These are phyloP conservation scores for Phengaris alcon DNA, from an alignment of 2,888 invertebrate genomes.

Conservation along the genomic window DNA sequence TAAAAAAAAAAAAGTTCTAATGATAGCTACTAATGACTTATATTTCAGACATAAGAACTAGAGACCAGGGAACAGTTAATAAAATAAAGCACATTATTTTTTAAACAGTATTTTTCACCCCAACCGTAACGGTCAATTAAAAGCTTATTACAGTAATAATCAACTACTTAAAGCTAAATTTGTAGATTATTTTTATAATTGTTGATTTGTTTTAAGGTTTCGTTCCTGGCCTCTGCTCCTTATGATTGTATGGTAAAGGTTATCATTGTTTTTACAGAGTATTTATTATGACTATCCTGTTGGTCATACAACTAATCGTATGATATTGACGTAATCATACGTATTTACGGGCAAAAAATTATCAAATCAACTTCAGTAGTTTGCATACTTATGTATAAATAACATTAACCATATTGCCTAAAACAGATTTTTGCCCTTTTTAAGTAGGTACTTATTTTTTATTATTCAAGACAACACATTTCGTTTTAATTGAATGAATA, in stretches of 20 bases:
- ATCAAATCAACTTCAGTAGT: background rate
- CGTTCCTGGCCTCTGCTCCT: background rate
- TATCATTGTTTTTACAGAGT: conserved; percentile 24
- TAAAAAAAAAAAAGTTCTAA: background rate
- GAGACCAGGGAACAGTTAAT: too few relatives aligned
- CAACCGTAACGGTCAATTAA: too few relatives aligned
- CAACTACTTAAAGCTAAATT: background rate
- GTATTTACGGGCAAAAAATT: background rate
- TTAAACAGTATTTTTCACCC: too few relatives aligned
- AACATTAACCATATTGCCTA: too few relatives aligned
- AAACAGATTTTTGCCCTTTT: too few relatives aligned
- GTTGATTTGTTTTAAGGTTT: background rate
- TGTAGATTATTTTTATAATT: background rate
- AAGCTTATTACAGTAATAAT: too few relatives aligned
- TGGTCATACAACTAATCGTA: background rate
- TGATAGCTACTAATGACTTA: background rate
- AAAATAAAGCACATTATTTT: too few relatives aligned
- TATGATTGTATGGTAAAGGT: background rate
- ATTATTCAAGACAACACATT: too few relatives aligned
- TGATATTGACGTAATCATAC: background rate
- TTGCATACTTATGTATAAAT: too few relatives aligned
- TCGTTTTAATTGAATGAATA: background rate
- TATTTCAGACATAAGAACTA: background rate
- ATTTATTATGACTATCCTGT: conserved; percentile 16
- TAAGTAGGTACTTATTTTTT: too few relatives aligned